These are phyloP conservation scores for Sminthurinus aureus DNA, from an alignment of 2,888 invertebrate species.

Conservation along the genomic window DNA sequence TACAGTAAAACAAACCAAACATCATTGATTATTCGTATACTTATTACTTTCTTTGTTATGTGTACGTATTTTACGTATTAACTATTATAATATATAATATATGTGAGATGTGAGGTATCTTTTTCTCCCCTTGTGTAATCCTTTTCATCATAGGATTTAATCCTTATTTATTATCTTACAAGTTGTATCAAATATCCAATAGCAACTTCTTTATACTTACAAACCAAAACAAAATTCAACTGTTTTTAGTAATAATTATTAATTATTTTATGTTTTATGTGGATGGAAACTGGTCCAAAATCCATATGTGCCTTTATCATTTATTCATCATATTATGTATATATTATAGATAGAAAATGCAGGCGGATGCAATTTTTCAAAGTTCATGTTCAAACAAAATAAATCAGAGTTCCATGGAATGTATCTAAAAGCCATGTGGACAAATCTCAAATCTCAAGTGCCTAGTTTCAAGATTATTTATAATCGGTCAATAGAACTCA, in stretches of 20 bases:
- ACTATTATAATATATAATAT: too few species aligned
- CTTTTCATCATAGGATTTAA: not conserved
- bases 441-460: not conserved
- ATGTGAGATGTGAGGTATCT: not conserved
- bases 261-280: too few species aligned
- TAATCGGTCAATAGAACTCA: slow-evolving; percentile 36
- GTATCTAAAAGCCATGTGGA: too few species aligned
- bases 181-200: too few species aligned
- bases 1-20: not conserved
- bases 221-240: too few species aligned
- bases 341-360: not conserved
- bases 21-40: not conserved
- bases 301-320: too few species aligned
- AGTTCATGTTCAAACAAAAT: not conserved
- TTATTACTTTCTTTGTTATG: not conserved
- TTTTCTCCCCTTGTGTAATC: not conserved
- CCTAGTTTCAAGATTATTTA: not conserved
- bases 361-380: not conserved
- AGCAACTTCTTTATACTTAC: too few species aligned
- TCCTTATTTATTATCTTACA: too few species aligned
- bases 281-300: too few species aligned
- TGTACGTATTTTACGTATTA: not conserved
- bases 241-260: too few species aligned
- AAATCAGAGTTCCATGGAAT: not conserved
- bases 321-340: too few species aligned